A percentile compares a stretch with the other conserved stretches of the same genome.
These are phyloP conservation scores for Charadrius vociferus DNA, from an alignment of 2,113 vertebrate species.

Conservation along the genomic window DNA sequence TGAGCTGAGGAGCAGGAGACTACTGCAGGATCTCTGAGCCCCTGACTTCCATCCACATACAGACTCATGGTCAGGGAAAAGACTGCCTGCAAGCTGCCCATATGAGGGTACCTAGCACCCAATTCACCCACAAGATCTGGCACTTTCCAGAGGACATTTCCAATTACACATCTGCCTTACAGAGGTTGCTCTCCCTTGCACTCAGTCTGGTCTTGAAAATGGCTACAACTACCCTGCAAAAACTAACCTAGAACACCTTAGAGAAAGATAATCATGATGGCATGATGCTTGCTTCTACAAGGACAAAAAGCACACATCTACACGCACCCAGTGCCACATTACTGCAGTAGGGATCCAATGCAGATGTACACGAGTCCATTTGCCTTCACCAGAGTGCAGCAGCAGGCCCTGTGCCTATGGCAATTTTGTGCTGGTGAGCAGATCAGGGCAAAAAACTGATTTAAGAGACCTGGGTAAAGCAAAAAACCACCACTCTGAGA, in stretches of 20 bases:
- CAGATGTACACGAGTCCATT: not conserved
- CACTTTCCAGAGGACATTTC: not conserved
- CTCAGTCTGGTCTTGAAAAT: not conserved
- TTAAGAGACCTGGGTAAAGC: not conserved
- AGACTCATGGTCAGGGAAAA: not conserved
- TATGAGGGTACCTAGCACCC: not conserved
- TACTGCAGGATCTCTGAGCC: not conserved
- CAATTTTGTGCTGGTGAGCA: not conserved
- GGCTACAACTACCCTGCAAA: not conserved
- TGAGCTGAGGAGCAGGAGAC: not conserved
- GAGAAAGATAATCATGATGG: not conserved
- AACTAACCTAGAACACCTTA: not conserved
- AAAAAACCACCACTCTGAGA: not conserved
- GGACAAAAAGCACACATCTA: not conserved
- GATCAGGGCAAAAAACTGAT: not conserved
- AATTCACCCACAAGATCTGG: not conserved
- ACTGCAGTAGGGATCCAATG: too few species aligned
- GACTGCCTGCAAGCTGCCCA: not conserved
- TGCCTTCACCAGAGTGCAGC: not conserved
- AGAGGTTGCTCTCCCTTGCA: not conserved
- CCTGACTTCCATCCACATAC: not conserved
- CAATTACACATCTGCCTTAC: not conserved
- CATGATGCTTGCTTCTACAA: not conserved
- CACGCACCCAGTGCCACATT: rapidly evolving
- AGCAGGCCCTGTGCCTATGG: not conserved